Evolutionary conservation across 2,888 invertebrate species (phyloP).

Genomic region (Eustalomyia histrio): DNA sequence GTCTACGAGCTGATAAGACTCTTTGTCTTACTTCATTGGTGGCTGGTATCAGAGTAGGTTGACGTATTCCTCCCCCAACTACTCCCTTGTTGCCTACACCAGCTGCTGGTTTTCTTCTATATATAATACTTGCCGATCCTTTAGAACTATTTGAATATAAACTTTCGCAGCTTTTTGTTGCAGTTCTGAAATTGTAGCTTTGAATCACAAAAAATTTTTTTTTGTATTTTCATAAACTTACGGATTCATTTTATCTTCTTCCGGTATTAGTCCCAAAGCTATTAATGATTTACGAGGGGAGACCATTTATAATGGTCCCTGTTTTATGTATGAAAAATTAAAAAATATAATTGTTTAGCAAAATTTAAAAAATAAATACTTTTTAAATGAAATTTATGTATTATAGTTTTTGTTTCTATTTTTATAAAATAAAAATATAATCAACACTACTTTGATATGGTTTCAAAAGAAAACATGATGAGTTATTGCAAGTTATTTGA

Average conservation of each 20-base stretch:
- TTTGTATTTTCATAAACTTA: constrained; percentile 68
- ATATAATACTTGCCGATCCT: constrained; percentile 75
- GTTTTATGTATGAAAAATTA: neutral
- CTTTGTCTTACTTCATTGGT: constrained; percentile 81
- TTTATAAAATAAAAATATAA: neutral
- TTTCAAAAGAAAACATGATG: constrained; percentile 60
- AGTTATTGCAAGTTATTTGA: constrained; percentile 55
- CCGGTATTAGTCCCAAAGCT: constrained; percentile 79
- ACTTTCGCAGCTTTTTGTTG: constrained; percentile 79
- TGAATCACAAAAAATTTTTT: neutral
- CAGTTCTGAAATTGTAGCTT: constrained; percentile 67
- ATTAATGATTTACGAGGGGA: constrained; percentile 79
- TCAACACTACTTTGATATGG: constrained; percentile 43
- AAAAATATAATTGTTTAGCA: constrained; percentile 15
- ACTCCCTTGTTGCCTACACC: constrained; percentile 58
- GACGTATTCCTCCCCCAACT: constrained; percentile 64
- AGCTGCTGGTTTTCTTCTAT: constrained; percentile 71
- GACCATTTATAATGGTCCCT: constrained; percentile 69
- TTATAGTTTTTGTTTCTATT: constrained; percentile 3
- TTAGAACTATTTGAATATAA: constrained; percentile 78
- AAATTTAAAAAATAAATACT: constrained; percentile 41
- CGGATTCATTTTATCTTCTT: constrained; percentile 75
- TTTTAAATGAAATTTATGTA: constrained; percentile 5
- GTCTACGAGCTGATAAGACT: constrained; percentile 87
- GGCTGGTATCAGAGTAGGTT: constrained; percentile 72